A percentile compares a stretch with the other conserved stretches of the same genome.
phyloP scores from a whole-genome alignment of 2,888 invertebrate genomes.

The Taenaris catops region DNA sequence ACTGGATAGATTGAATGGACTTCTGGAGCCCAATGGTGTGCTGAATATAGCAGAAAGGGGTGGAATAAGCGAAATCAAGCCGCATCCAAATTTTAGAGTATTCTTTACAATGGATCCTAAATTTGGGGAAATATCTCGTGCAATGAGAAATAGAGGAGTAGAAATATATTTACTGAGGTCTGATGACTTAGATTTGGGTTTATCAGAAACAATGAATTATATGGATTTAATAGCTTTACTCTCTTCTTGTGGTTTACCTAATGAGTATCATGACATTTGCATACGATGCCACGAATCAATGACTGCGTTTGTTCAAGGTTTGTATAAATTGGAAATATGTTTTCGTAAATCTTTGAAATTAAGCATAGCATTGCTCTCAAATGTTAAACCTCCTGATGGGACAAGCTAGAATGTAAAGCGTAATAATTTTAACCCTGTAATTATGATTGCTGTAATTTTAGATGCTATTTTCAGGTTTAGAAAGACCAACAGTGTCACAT shows the following conservation, averaged over 20 bases:
- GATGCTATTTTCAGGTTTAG: constrained; percentile 64
- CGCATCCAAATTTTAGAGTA: constrained; percentile 94
- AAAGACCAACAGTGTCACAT: constrained; percentile 81
- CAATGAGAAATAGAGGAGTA: constrained; percentile 98
- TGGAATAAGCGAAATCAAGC: constrained; percentile 87
- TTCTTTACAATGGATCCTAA: constrained; percentile 97
- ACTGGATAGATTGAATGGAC: constrained; percentile 95
- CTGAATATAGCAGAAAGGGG: constrained; percentile 96
- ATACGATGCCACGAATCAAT: constrained; percentile 59
- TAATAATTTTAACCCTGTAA: too few relatives aligned
- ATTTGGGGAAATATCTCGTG: constrained; percentile 97
- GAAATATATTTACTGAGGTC: constrained; percentile 83
- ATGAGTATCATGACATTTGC: constrained; percentile 49
- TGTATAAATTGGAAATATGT: too few relatives aligned
- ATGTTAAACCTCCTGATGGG: too few relatives aligned
- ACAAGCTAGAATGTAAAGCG: too few relatives aligned
- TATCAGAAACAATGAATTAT: constrained; percentile 53
- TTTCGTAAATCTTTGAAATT: too few relatives aligned
- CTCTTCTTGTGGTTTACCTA: constrained; percentile 56
- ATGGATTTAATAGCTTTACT: constrained; percentile 66
- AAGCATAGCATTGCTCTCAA: too few relatives aligned
- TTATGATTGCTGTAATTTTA: too few relatives aligned
- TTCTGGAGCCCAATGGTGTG: constrained; percentile 95
- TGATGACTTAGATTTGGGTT: constrained; percentile 44
- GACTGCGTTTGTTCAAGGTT: constrained; percentile 68